Base-by-base conservation (phyloP, 2,797 vertebrate genomes). In the Paguma larvata region DNA sequence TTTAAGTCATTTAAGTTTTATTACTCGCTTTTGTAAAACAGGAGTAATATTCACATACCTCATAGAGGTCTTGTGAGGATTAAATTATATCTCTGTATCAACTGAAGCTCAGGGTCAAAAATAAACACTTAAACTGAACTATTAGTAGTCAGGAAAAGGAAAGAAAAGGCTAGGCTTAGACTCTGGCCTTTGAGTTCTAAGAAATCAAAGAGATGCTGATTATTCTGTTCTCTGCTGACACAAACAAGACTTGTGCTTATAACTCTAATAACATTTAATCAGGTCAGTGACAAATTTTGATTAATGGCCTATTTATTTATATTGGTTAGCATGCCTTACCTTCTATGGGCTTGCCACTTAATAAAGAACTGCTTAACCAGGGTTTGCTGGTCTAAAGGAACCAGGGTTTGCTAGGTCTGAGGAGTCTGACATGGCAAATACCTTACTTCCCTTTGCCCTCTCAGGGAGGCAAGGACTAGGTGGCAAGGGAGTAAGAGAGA, bases 171-270 rank as follows among this genome's bases (percentile, higher is more conserved):
- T 19, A 85, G 68, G 46, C 21, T 78, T 83, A 48, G 30, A 53
- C 25, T 63, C 59, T 19, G 63, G 41, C 68, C 70, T n/a, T 90
- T 75, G 19, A 95, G 63, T n/a, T 78, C 73, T 86, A 77, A 83
- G 91, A 85, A 84, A 84, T 89, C 75, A 92, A 78, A 95, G 75
- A 94, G 38, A 92, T 91, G 21, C 41, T 80, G 78, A 86, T 53
- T 87, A 67, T 44, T 6, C 46, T 11, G 0, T 51, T 21, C 73
- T 56, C 32, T n/a, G 62, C 53, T 53, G 44, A 95, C 34, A 92
- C 13, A 67, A 85, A 89, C 9, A 95, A 77, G 65, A 89, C 59
- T 93, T 86, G 41, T 48, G 27, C 63, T 73, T 41, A 25, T 80
- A 72, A 73, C 79, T 59, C 72, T 67, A 90, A 44, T 41, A n/a